Base-by-base conservation (phyloP, 2,113 vertebrate genomes). In the Oreotrochilus melanogaster region DNA sequence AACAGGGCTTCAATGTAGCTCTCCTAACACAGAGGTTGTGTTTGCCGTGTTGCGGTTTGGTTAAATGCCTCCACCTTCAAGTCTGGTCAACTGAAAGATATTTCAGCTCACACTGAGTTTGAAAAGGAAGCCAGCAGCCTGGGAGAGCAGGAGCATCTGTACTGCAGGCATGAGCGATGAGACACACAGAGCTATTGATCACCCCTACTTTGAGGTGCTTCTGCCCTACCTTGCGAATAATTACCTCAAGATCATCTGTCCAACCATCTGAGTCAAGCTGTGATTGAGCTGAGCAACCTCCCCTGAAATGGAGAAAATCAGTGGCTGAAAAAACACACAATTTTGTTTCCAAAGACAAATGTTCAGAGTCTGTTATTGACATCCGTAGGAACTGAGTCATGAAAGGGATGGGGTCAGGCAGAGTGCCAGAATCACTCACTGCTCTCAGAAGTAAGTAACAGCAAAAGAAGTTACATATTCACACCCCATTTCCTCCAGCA, bases 11-110 rank as follows among this genome's bases (percentile, higher is more conserved):
- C 95, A 58, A 15, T 43, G 64, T n/a, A 64, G 50, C 62, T 86
- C 89, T 86, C 31, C 74, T 74, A 88, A 95, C 86, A 89, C 93
- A 85, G 87, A 35, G 45, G 87, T 87, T 95, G 84, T 97, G 93
- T 94, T 91, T 95, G 91, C 84, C 93, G 2, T 79, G 87, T 79
- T 94, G 96, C 73, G 94, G 78, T 88, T 95, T 93, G 72, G 60
- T 93, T 62, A 73, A 86, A 93, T n/a, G 60, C 12, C 81, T 88
- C 80, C 91, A 78, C 91, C 76, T 87, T 54, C 81, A 35, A 86
- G 56, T 28, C 64, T 1, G 8, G 71, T n/a, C 67, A 70, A 10
- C 45, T 66, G 91, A 57, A 64, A 62, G 74, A 27, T 22, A 22
- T 58, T 70, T 92, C 5, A 93, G 87, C 70, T 91, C 11, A 0